Evolutionary conservation across 2,797 vertebrate genomes (phyloP), one percentile per base, ranked within the genome.

Genomic region (Etheostoma perlongum): DNA sequence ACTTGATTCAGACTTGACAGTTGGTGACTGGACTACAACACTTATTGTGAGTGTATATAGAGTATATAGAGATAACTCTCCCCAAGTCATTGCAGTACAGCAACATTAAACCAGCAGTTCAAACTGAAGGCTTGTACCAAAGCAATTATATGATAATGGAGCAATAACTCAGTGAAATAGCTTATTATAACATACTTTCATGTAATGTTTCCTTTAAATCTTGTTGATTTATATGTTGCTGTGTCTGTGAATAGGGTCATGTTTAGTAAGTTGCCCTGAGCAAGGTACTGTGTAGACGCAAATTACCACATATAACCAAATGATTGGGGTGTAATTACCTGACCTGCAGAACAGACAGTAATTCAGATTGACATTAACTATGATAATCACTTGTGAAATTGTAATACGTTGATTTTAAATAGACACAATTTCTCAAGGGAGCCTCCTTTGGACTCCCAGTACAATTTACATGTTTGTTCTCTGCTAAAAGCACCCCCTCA

Each of bases 321-420:
- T 74, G n/a, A 58, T 42, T 64, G 13, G 10, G 8, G 23, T 23
- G 36, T n/a, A 36, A 79, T 72, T 75, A 63, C 36, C 42, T 74
- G 49, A 65, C 54, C 51, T 67, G 5, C 58, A 65, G n/a, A 13
- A 46, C 8, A 25, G 13, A 21, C 7, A 66, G 71, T 36, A 42
- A 76, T 61, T 83, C 47, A 76, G 53, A 74, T 7, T n/a, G 47
- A 40, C 57, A 63, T 76, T 36, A 76, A 81, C 79, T 74, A 81
- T 77, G 49, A 53, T 73, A 74, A 82, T 83, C 8, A 62, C 58
- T 55, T 51, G 46, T 80, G 53, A 70, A 78, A 82, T 46, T 1
- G 12, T 14, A 79, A 47, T 46, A 25, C 57, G 72, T 55, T 47
- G 25, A 25, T 58, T 67, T 72, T 44, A 67, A 69, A 71, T 74